Evolutionary conservation across 1,140 invertebrate genomes (phyloP), one percentile per base, ranked within the genome.

Genomic region (Popillia japonica): DNA sequence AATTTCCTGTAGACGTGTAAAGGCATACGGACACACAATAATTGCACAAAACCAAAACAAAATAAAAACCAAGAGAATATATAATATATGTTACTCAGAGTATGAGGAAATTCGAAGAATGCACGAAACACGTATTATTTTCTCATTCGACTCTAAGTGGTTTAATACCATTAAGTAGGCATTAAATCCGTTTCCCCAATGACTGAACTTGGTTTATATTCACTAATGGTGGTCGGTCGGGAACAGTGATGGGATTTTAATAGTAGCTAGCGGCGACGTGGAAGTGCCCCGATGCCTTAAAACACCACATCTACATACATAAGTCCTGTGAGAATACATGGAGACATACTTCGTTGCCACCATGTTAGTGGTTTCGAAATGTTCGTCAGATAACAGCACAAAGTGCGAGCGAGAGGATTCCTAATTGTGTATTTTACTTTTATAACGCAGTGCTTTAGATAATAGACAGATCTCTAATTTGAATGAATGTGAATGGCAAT

Each of bases 191-290:
- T 78, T 78, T 82, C 79, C 80, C 81, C 79, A 81, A 82, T 81
- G 83, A 78, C 80, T 76, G 79, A 72, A 81, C 78, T 80, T 79
- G 81, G 79, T 83, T 80, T 82, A 84, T 79, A 83, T 78, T 77
- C 78, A 75, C 80, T 84, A 83, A 84, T 84, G 83, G 82, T 81
- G 82, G 80, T 78, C 78, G 77, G 61, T 11, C 22, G 61, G 61
- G 77, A 81, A 77, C 80, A 77, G 76, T 85, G 83, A 85, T 85
- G 83, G 80, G 73, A 81, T 84, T 85, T 85, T 85, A 85, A 85
- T 85, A 83, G 81, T 80, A 79, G 72, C 80, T 79, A 75, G 0
- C n/a, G 22, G 61, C 76, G 77, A 79, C 80, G n/a, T 81, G 79
- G 81, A 81, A 82, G 61, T 20, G 79, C 78, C 76, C 79, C n/a